Conservation (phyloP, 2,797 vertebrate species). For the Carcharodon carcharias region DNA sequence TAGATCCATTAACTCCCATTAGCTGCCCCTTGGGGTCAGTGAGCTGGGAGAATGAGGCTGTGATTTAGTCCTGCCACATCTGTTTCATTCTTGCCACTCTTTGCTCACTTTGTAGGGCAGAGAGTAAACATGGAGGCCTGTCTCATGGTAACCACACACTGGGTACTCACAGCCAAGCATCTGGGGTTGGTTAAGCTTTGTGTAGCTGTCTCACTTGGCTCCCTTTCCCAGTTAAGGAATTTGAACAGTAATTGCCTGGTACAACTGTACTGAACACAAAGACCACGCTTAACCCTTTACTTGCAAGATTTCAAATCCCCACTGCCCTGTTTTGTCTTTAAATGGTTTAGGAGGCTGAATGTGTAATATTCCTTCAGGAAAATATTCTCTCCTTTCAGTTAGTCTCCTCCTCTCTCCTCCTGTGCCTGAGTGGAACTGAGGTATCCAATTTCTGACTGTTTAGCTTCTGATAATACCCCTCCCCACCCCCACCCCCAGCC, state of each 20-base stretch:
- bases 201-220: slow-evolving; percentile 19
- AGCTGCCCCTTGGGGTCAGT: neutral
- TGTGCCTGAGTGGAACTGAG: neutral
- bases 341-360: neutral
- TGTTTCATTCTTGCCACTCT: neutral
- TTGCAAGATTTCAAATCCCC: neutral
- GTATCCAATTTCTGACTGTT: neutral
- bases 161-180: slow-evolving; percentile 21
- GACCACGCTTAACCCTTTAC: neutral
- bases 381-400: neutral
- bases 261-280: neutral
- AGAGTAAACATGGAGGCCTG: slow-evolving; percentile 34
- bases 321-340: neutral
- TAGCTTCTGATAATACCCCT: neutral
- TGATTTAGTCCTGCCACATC: slow-evolving; percentile 27
- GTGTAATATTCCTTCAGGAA: neutral
- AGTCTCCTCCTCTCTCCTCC: neutral
- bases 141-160: neutral
- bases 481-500: too few species aligned
- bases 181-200: slow-evolving; percentile 38
- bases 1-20: neutral
- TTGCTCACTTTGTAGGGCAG: slow-evolving; percentile 37
- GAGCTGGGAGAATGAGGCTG: slow-evolving; percentile 24
- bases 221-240: neutral
- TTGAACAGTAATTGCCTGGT: neutral